Conservation (phyloP, 2,797 vertebrate genomes). For the Dendrocincla fuliginosa region DNA sequence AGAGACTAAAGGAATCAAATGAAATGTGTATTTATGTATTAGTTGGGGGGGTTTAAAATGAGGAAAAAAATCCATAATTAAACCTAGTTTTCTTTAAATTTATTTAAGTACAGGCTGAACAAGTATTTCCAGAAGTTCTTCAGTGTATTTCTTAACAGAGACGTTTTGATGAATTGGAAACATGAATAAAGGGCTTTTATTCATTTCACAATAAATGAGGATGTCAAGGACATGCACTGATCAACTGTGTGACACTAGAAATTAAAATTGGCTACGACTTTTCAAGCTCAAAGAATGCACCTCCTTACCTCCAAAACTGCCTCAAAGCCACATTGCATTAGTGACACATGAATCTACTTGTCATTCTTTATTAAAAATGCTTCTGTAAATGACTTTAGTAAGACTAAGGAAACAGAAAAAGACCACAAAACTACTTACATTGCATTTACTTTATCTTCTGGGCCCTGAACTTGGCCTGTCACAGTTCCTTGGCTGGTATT, state of each 20-base stretch:
- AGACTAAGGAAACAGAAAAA: neutral
- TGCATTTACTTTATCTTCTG: slow-evolving; percentile 81
- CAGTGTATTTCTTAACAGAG: neutral
- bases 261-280: neutral
- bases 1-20: neutral
- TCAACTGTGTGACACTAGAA: neutral
- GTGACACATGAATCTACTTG: neutral
- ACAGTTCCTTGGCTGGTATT: slow-evolving; percentile 88
- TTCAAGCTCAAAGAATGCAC: neutral
- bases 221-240: neutral
- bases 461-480: slow-evolving; percentile 89
- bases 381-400: neutral
- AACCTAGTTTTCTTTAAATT: neutral
- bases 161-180: neutral
- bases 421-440: slow-evolving; percentile 82
- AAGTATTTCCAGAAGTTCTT: neutral
- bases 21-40: neutral
- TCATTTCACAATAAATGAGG: neutral
- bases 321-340: neutral
- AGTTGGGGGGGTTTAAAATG: neutral
- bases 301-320: neutral
- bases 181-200: neutral
- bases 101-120: neutral
- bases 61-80: neutral
- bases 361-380: neutral